These are phyloP conservation scores for Lacerta bilineata DNA, from an alignment of 2,797 vertebrate species.

Conservation along the genomic window DNA sequence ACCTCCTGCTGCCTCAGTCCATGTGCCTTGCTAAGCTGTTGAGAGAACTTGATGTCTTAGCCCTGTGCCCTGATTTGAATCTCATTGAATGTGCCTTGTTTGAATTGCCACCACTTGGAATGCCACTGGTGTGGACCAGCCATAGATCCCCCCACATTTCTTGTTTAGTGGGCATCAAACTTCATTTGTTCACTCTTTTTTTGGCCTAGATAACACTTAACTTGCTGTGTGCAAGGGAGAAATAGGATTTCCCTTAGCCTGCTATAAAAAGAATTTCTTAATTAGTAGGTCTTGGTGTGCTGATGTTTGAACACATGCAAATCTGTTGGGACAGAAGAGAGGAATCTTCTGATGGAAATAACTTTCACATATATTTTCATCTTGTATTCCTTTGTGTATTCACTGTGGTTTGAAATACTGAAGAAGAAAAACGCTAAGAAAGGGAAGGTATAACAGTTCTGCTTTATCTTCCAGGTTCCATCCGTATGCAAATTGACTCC, in stretches of 20 bases:
- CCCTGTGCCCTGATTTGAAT: not conserved
- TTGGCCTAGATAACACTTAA: conserved; percentile 4
- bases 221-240: conserved; percentile 9
- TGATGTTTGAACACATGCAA: conserved; percentile 35
- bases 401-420: not conserved
- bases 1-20: not conserved
- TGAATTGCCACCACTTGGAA: not conserved
- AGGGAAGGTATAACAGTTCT: not conserved
- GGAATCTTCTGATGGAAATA: conserved; percentile 25
- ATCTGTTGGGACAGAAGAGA: conserved; percentile 34
- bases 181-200: not conserved
- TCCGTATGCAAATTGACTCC: not conserved
- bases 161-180: conserved; percentile 10
- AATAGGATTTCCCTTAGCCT: conserved; percentile 13
- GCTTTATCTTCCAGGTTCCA: conserved; percentile 29
- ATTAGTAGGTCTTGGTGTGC: conserved; percentile 33
- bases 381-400: conserved; percentile 22
- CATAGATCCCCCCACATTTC: not conserved
- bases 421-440: not conserved
- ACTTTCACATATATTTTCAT: conserved; percentile 37
- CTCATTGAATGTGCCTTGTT: too few species aligned
- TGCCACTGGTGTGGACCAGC: not conserved
- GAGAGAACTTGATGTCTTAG: not conserved
- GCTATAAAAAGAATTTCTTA: conserved; percentile 47
- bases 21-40: not conserved